Evolutionary conservation across 2,797 vertebrate species (phyloP), one percentile per base, ranked within the genome.

Genomic region (Rhodeus uyekii): DNA sequence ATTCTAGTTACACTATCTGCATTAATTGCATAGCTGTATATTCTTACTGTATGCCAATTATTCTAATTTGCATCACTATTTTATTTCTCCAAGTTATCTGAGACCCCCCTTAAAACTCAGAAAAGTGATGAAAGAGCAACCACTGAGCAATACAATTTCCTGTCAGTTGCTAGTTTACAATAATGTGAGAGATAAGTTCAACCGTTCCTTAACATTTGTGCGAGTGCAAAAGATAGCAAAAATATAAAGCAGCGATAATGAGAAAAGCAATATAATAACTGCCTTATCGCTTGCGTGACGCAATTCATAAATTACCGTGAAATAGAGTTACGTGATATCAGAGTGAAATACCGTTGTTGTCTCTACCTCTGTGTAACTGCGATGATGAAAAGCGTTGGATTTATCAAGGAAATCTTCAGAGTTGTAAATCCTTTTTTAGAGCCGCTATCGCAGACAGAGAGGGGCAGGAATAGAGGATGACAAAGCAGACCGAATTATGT

Each of bases 261-360:
- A 63, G 50, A 27, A 36, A 38, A 16, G 19, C 5, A n/a, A 36
- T 61, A 63, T 34, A 46, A 8, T 48, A 64, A 18, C 16, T 9
- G 24, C 10, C 64, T 64, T 61, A 74, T 65, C 60, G 42, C 24
- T 12, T 36, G 7, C 18, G 24, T 36, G 34, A 16, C 16, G 22
- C 2, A 24, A 65, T 53, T 81, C 80, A 55, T 73, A 32, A 72
- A 77, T 65, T 39, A n/a, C 46, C 16, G 19, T 78, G 69, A 85
- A 36, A 76, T 27, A 77, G 74, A 76, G 58, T 77, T 44, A 55
- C 14, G 14, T 65, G 78, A 72, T 53, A 46, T 48, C 27, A 22
- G 46, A 46, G 67, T 60, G n/a, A 78, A 78, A 48, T 14, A 65
- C 46, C 4, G 22, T 44, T 84, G 73, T 81, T 72, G 42, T 76